Conservation (phyloP, 2,888 invertebrate species). For the Neoitamus cyanurus region DNA sequence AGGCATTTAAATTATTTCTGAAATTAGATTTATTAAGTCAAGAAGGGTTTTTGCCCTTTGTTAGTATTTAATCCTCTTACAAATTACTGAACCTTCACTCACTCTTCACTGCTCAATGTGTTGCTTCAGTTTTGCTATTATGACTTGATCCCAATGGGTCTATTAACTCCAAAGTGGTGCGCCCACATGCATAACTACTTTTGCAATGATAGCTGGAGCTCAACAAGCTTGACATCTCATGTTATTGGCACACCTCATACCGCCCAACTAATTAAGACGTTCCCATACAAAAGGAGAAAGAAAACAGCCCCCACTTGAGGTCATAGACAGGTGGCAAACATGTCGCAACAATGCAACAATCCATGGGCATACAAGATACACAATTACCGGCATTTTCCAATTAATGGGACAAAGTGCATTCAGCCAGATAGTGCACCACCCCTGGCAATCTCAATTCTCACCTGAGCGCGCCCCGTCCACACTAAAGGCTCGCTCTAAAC, state of each 20-base stretch:
- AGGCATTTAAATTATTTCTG: too few relatives aligned
- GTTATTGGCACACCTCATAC: not conserved
- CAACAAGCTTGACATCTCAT: not conserved
- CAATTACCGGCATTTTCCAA: constrained; percentile 33
- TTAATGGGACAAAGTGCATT: constrained; percentile 28
- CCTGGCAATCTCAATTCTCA: not conserved
- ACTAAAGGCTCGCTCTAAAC: not conserved
- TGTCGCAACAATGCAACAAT: constrained; percentile 32
- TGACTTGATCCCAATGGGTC: not conserved
- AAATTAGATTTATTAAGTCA: too few relatives aligned
- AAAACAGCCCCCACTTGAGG: not conserved
- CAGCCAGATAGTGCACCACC: constrained; percentile 12
- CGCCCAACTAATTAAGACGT: constrained; percentile 26
- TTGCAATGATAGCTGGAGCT: not conserved
- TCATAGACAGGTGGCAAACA: constrained; percentile 11
- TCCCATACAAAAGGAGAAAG: not conserved
- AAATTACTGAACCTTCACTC: not conserved
- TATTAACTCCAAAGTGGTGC: not conserved
- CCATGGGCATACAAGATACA: not conserved
- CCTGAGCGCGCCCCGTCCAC: not conserved
- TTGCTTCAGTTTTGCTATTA: not conserved
- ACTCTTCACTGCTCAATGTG: not conserved
- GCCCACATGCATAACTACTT: not conserved
- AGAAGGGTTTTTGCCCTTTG: not conserved
- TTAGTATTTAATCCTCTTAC: not conserved